Conservation (phyloP, 2,113 vertebrate species). For the Periophthalmodon schlosseri region DNA sequence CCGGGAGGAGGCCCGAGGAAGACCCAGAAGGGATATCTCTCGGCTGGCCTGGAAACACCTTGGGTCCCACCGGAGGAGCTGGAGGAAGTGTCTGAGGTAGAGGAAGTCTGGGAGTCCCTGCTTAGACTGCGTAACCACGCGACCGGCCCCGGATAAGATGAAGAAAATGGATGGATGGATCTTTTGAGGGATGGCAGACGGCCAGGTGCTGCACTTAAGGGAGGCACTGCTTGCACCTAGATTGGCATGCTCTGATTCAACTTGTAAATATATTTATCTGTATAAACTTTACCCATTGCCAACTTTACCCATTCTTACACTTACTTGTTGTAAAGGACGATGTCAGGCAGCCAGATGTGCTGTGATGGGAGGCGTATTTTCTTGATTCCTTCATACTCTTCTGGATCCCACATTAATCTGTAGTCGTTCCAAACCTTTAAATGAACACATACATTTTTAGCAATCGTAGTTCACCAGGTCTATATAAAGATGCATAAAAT, state of each 20-base stretch:
- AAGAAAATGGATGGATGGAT: too few relatives aligned
- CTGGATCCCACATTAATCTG: conserved; percentile 80
- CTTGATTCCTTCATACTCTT: conserved; percentile 80
- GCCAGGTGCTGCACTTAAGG: not conserved
- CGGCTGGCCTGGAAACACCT: too few relatives aligned
- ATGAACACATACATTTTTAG: not conserved
- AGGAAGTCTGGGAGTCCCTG: too few relatives aligned
- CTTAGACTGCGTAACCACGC: too few relatives aligned
- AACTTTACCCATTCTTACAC: conserved; percentile 2
- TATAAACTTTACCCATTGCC: not conserved
- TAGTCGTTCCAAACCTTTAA: conserved; percentile 81
- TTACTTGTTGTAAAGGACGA: conserved; percentile 83
- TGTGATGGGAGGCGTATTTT: conserved; percentile 79
- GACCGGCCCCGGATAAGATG: too few relatives aligned
- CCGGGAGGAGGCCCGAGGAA: too few relatives aligned
- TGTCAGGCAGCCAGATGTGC: conserved; percentile 83
- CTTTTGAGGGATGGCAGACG: not conserved
- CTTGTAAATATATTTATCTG: not conserved
- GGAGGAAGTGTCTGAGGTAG: too few relatives aligned
- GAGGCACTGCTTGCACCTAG: not conserved
- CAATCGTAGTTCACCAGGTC: not conserved
- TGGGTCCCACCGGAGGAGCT: too few relatives aligned
- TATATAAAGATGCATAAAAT: not conserved
- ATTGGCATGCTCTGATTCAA: not conserved
- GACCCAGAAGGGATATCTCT: too few relatives aligned